Evolutionary conservation across 1,140 invertebrate species (phyloP), one percentile per base, ranked within the genome.

Genomic region (Macrobrachium nipponense): DNA sequence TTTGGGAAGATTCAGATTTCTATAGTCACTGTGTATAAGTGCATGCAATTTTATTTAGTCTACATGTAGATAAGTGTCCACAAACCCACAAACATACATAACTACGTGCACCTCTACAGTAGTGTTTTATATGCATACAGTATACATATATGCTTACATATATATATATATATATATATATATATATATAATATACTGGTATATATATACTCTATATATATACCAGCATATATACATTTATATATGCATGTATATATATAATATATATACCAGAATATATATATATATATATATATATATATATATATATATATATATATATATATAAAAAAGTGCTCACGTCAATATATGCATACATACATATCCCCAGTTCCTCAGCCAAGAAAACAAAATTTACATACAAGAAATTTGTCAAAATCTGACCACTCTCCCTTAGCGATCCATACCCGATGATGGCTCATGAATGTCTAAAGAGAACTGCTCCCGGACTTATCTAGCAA

Each of bases 241-340:
- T 17, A 73, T 43, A 73, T 43, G 2, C 17, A 73, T 43, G 43
- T 43, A 73, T 43, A 73, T 43, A 73, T 43, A 73, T 43, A 73
- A 73, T 17, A 5, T 43, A 73, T 43, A 73, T 12, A 36, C n/a
- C n/a, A n/a, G n/a, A n/a, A n/a, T n/a, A 10, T 43, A 73, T 43
- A 73, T 43, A 73, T 43, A 73, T 43, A 73, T 43, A 73, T 43
- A 73, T 43, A 73, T 17, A 5, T 43, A 73, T 43, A 73, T 12
- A 36, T 43, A 14, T 12, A 36, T 36, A 73, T 17, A 73, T 36
- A 73, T 12, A 73, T 17, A 23, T 43, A 73, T 23, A 2, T 2
- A 15, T 43, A 73, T 43, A 73, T 43, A 73, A n/a, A 72, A n/a
- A 3, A 6, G 4, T 5, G 44, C 27, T 20, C n/a, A 73, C 7